Evolutionary conservation across 2,888 invertebrate genomes (phyloP).

Genomic region (Volucella inanis): DNA sequence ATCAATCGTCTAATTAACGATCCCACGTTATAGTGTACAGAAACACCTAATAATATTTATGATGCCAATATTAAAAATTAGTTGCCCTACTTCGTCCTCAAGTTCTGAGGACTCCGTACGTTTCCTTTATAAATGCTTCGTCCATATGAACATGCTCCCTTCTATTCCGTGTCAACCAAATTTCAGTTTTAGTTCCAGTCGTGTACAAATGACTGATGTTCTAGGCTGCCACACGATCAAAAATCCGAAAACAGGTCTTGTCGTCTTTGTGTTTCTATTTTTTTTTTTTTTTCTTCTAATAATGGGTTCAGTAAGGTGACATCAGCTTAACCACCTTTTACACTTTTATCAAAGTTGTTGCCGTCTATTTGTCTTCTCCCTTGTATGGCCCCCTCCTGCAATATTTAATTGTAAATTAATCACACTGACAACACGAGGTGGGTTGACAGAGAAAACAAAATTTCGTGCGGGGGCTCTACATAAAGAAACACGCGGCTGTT

Average conservation of each 20-base stretch:
- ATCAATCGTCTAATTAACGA: no score
- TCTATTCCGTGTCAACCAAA: background rate
- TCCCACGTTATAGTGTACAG: no score
- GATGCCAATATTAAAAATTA: no score
- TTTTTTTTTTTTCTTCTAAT: slow-evolving; percentile 7
- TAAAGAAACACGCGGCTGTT: slow-evolving; percentile 64
- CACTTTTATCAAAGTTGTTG: slow-evolving; percentile 45
- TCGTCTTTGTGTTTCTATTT: background rate
- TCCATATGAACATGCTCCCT: background rate
- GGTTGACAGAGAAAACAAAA: slow-evolving; percentile 45
- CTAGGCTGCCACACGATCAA: slow-evolving; percentile 27
- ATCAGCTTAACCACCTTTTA: slow-evolving; percentile 58
- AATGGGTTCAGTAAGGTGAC: slow-evolving; percentile 32
- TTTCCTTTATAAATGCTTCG: background rate
- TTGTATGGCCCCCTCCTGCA: slow-evolving; percentile 32
- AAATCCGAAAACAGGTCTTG: background rate
- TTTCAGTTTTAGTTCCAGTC: slow-evolving; percentile 1
- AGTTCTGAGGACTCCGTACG: no score
- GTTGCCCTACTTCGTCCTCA: no score
- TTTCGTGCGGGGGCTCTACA: slow-evolving; percentile 50
- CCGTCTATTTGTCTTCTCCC: slow-evolving; percentile 2
- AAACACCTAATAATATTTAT: no score
- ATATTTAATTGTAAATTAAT: slow-evolving; percentile 70
- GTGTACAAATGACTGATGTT: background rate
- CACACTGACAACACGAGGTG: slow-evolving; percentile 59